phyloP scores from a whole-genome alignment of 2,113 vertebrate species.

The Vireo altiloquus region DNA sequence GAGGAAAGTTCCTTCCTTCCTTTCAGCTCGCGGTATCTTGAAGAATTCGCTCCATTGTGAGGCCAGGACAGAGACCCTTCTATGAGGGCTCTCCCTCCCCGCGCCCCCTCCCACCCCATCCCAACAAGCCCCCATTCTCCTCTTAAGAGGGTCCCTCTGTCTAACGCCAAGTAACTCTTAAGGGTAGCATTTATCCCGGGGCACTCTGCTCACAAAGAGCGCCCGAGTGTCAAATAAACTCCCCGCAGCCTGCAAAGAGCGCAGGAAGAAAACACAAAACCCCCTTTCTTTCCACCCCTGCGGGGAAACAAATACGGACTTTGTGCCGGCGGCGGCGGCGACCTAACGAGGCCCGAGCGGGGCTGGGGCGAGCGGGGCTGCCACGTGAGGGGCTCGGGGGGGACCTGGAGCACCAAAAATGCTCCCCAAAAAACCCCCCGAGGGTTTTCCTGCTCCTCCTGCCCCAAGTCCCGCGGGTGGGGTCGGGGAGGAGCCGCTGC shows the following conservation, averaged over 20 bases:
- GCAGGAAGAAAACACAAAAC: constrained; percentile 80
- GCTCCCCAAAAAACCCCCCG: background rate
- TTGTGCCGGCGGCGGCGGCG: constrained; percentile 80
- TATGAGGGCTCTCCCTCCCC: constrained; percentile 74
- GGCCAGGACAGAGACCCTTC: constrained; percentile 85
- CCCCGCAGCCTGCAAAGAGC: constrained; percentile 76
- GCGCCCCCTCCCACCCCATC: constrained; percentile 74
- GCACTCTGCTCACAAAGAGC: constrained; percentile 90
- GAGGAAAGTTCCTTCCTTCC: constrained; percentile 56
- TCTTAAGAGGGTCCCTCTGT: constrained; percentile 96
- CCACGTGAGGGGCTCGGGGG: background rate
- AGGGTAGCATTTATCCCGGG: constrained; percentile 88
- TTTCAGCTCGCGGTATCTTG: constrained; percentile 71
- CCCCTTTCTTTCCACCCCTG: constrained; percentile 87
- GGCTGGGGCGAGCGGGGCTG: background rate
- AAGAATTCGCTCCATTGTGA: constrained; percentile 83
- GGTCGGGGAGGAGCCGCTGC: background rate
- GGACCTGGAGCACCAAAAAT: background rate
- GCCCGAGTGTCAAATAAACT: constrained; percentile 93
- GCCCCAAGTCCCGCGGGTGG: rapidly evolving
- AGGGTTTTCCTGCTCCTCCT: background rate
- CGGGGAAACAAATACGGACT: constrained; percentile 86
- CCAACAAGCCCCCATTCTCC: constrained; percentile 94
- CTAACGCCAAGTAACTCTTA: constrained; percentile 91
- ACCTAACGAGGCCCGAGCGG: constrained; percentile 73